phyloP scores from a whole-genome alignment of 2,888 invertebrate species.

The Criorhina ranunculi region DNA sequence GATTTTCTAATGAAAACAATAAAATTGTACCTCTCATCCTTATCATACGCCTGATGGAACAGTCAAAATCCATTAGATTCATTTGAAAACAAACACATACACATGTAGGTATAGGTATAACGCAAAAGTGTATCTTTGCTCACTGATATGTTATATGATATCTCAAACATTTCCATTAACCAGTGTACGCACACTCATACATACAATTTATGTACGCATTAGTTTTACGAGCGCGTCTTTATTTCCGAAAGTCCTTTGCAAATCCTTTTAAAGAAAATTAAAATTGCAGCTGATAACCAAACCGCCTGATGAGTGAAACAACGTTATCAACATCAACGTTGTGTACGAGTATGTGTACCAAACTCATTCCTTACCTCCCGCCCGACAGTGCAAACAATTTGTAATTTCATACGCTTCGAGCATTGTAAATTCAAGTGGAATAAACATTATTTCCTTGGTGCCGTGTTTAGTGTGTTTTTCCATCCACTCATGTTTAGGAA shows the following conservation, averaged over 20 bases:
- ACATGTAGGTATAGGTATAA: no score
- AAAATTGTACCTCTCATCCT: neutral
- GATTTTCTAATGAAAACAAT: neutral
- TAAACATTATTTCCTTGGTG: conserved; percentile 44
- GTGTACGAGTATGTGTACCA: neutral
- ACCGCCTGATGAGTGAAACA: conserved; percentile 23
- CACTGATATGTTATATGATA: no score
- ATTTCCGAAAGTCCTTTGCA: neutral
- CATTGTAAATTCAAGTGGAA: conserved; percentile 49
- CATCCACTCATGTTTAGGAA: neutral
- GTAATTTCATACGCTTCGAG: conserved; percentile 45
- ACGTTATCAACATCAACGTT: conserved; percentile 36
- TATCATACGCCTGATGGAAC: neutral
- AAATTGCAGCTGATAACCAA: conserved; percentile 54
- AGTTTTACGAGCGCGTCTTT: conserved; percentile 22
- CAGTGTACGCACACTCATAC: conserved; percentile 5
- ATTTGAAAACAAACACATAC: conserved; percentile 17
- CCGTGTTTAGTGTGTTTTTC: neutral
- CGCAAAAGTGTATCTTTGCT: neutral
- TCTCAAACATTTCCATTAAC: neutral
- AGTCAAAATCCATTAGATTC: conserved; percentile 29
- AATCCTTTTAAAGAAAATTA: conserved; percentile 45
- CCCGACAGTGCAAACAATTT: conserved; percentile 35
- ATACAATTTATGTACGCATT: conserved; percentile 46
- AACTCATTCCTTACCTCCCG: neutral